Percentiles rank a stretch among this genome's conserved stretches.
These are phyloP conservation scores for Porites lutea DNA, from an alignment of 64 coral and sea anemone genomes.

Conservation along the genomic window DNA sequence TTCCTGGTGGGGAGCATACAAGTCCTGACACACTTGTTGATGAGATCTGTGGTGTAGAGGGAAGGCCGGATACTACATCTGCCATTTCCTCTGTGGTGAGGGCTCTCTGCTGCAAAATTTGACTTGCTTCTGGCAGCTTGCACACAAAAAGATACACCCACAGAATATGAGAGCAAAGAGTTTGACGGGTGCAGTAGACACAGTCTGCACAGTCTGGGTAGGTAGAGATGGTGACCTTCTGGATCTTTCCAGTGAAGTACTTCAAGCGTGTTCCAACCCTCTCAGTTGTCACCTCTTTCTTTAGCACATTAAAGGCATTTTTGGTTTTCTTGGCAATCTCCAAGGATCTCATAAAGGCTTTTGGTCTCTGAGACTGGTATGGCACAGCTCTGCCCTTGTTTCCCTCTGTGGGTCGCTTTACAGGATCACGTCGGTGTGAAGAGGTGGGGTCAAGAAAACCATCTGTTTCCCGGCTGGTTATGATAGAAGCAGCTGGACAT, in stretches of 20 bases:
- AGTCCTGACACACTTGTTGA: not conserved
- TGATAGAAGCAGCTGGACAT: not conserved
- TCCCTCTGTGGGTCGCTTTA: not conserved
- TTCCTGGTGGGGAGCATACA: not conserved
- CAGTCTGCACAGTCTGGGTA: conserved; percentile 63
- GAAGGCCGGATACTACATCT: not conserved
- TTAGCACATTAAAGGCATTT: conserved; percentile 44
- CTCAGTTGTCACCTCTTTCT: conserved; percentile 27
- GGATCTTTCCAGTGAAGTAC: conserved; percentile 45
- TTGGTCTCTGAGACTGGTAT: conserved; percentile 57
- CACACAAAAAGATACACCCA: conserved; percentile 62
- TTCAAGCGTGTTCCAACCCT: conserved; percentile 35
- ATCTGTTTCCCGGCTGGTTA: conserved; percentile 47
- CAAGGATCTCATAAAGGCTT: conserved; percentile 45
- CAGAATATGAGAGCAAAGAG: conserved; percentile 59
- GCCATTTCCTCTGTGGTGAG: conserved; percentile 25
- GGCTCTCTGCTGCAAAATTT: conserved; percentile 56
- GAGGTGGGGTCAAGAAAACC: conserved; percentile 62
- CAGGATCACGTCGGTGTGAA: conserved; percentile 62
- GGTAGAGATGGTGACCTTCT: conserved; percentile 37
- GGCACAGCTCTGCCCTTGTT: conserved; percentile 52
- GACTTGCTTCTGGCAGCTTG: conserved; percentile 55
- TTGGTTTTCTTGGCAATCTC: conserved; percentile 66
- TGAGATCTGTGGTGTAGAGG: not conserved
- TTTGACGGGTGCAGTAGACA: conserved; percentile 44